Base-by-base conservation (phyloP, 2,888 invertebrate species). In the Drosophila affinis region DNA sequence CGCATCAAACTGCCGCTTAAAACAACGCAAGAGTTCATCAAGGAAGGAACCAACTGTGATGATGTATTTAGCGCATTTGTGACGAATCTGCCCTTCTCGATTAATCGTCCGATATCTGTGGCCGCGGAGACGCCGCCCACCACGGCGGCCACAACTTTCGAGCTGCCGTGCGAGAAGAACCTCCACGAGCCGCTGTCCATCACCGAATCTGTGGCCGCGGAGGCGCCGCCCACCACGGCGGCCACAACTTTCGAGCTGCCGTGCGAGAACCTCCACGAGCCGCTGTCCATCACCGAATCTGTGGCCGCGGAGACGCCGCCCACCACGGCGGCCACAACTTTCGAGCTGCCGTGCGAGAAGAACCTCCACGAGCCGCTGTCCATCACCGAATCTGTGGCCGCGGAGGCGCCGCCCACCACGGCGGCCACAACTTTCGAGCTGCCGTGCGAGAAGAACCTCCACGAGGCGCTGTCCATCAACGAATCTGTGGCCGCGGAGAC, bases 21-120 rank as follows among this genome's bases (percentile, higher is more conserved):
- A 69, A 76, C 80, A 3, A 76, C 89, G 1, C 89, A 89, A 48
- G 95, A 96, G 81, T 93, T 97, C 72, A 95, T 97, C 78, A 95
- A 95, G 85, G 97, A 97, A 92, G 97, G 96, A 18, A 95, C 96
- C 2, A 94, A 94, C 0, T 96, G 96, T 87, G 93, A 94, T 76
- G 96, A 96, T 86, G 94, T 96, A 77, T 95, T 95, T 82, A 95
- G 95, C 90, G 95, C 95, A 79, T 91, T 91, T 12, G 92, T 96
- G 21, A 95, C 96, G 5, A 75, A 81, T 4, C 21, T 76, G 6
- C 54, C 75, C 0, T 62, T 49, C 3, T 94, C 96, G 62, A 95
- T 95, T 82, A 95, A 95, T 0, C 34, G 62, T 17, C 60, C 68
- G 94, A 94, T 88, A 1, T 78, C 78, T 93, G 93, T 88, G 93